phyloP scores from a whole-genome alignment of 2,113 vertebrate species.

The Probosciger aterrimus region DNA sequence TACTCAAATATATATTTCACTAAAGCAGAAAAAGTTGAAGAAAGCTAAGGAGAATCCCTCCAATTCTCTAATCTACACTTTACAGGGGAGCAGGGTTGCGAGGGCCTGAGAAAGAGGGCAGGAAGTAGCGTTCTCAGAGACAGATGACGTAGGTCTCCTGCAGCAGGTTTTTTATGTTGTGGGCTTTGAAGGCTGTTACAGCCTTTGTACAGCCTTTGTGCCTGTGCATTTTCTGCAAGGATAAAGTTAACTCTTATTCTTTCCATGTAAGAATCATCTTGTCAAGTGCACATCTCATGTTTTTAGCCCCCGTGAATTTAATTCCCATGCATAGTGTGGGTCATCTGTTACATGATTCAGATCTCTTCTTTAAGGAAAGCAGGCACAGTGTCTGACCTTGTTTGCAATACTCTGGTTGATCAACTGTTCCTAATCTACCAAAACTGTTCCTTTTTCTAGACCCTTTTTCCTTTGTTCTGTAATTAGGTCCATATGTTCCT shows the following conservation, averaged over 20 bases:
- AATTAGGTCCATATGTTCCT: conserved; percentile 42
- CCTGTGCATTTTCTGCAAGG: background rate
- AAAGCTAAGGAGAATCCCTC: background rate
- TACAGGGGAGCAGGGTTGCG: background rate
- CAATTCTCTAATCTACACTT: background rate
- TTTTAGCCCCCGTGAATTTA: background rate
- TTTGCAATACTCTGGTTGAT: background rate
- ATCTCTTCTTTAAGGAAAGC: background rate
- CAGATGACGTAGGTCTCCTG: background rate
- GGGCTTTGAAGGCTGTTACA: background rate
- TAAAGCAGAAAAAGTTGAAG: background rate
- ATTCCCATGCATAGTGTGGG: background rate
- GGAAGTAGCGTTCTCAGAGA: background rate
- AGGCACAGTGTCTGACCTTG: background rate
- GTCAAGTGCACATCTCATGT: background rate
- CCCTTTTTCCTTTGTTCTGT: conserved; percentile 40
- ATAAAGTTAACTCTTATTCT: background rate
- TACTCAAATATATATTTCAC: background rate
- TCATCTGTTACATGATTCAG: background rate
- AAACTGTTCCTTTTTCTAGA: conserved; percentile 52
- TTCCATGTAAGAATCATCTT: background rate
- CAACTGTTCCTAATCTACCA: conserved; percentile 48
- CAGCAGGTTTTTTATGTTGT: background rate
- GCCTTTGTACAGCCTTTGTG: background rate
- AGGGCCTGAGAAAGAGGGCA: background rate